Conservation (phyloP, 2,888 invertebrate genomes). For the Siphonodentalium dalli region DNA sequence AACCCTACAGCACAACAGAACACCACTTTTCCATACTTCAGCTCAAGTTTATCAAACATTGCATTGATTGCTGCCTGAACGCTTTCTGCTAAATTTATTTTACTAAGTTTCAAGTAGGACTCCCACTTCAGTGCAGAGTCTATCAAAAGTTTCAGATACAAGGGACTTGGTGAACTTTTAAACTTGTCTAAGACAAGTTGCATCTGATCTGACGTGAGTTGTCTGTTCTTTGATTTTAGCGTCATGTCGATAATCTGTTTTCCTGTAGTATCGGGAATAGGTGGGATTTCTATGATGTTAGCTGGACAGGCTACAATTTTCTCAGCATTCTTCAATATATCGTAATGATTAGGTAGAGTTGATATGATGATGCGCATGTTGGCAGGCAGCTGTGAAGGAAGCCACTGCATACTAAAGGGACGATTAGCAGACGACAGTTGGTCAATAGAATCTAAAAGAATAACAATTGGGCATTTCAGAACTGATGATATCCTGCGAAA, state of each 20-base stretch:
- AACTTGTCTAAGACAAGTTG: conserved; percentile 38
- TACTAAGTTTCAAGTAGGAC: conserved; percentile 37
- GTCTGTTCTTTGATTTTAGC: conserved; percentile 35
- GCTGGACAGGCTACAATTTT: conserved; percentile 34
- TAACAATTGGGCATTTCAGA: conserved; percentile 44
- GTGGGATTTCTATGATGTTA: conserved; percentile 45
- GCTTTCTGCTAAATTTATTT: conserved; percentile 33
- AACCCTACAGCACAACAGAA: conserved; percentile 50
- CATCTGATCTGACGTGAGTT: conserved; percentile 42
- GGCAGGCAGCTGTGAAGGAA: conserved; percentile 46
- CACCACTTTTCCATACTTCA: conserved; percentile 47
- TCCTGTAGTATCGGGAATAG: conserved; percentile 43
- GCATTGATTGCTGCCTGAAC: conserved; percentile 47
- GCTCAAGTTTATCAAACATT: conserved; percentile 50
- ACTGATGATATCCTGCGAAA: conserved; percentile 38
- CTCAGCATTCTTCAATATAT: conserved; percentile 39
- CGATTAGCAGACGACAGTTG: conserved; percentile 43
- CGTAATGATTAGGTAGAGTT: conserved; percentile 44
- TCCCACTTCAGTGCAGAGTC: conserved; percentile 52
- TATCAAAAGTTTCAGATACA: conserved; percentile 56
- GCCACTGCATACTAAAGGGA: conserved; percentile 51
- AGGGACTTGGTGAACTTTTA: conserved; percentile 40
- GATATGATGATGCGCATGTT: conserved; percentile 53
- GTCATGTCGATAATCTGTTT: conserved; percentile 43
- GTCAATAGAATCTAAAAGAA: conserved; percentile 58